Base-by-base conservation (phyloP, 2,888 invertebrate species). In the Lepetodrilus schrolli region DNA sequence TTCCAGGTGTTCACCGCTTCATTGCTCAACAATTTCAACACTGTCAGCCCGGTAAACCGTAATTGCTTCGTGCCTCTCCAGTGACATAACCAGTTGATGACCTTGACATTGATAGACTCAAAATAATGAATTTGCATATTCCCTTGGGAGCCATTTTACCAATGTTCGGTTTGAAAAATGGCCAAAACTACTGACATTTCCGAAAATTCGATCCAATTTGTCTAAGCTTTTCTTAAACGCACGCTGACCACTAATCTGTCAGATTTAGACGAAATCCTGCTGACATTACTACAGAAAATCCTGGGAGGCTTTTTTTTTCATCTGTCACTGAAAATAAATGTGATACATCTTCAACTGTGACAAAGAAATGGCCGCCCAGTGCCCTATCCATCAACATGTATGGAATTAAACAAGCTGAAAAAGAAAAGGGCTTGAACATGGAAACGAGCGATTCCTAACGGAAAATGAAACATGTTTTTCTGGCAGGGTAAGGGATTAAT, bases 61-160 rank as follows among this genome's bases (percentile, higher is more conserved):
- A 58, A 58, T 58, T 58, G 58, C 58, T 30, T 58, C 58, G 48
- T n/a, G 58, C 34, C 34, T 30, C 58, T 58, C 58, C 17, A n/a
- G 43, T 43, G 43, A 43, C n/a, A 17, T 17, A 43, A 43, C 13
- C 17, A 17, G 13, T 17, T 17, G 17, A 17, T 17, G 43, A 43
- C 43, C 43, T 43, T 43, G 43, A 43, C 43, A 13, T 43, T 43
- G 43, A 13, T 4, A 17, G 17, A 43, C 43, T n/a, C n/a, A n/a
- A 43, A 43, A 43, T 43, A 13, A 17, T 43, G 17, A 17, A 3
- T 43, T 43, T 13, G 4, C 10, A 43, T 13, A 17, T 43, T 17
- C 43, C 17, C 43, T 1, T 5, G 58, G 58, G 58, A 58, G n/a
- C 17, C 58, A 30, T 34, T 30, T 58, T 48, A 48, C 13, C 58